Percentiles rank a stretch among this genome's conserved stretches.
phyloP scores from a whole-genome alignment of 2,888 invertebrate species.

The Thereva nobilitata region DNA sequence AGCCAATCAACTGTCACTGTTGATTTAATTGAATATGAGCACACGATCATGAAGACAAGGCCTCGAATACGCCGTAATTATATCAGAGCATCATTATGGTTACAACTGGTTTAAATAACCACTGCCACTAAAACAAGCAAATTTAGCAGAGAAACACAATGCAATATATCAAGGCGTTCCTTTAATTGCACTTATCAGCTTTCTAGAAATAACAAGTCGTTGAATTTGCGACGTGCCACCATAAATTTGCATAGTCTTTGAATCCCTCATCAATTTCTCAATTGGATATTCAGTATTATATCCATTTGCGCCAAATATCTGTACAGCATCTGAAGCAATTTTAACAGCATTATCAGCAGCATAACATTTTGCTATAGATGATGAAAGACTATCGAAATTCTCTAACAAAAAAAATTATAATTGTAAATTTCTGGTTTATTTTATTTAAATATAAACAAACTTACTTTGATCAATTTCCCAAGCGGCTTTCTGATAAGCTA shows the following conservation, averaged over 20 bases:
- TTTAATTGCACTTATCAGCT: constrained; percentile 57
- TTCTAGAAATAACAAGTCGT: constrained; percentile 80
- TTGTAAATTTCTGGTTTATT: background rate
- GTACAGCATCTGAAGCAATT: constrained; percentile 86
- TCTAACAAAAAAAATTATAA: constrained; percentile 38
- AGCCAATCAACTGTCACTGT: no score
- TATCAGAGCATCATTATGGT: no score
- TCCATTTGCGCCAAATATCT: constrained; percentile 90
- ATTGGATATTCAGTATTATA: constrained; percentile 94
- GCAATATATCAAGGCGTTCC: no score
- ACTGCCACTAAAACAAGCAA: no score
- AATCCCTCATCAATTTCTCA: constrained; percentile 94
- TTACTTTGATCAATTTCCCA: constrained; percentile 80
- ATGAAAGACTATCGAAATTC: constrained; percentile 68
- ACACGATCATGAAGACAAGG: no score
- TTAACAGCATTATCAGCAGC: constrained; percentile 88
- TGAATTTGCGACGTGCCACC: constrained; percentile 95
- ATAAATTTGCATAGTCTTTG: constrained; percentile 94
- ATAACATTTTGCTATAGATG: constrained; percentile 87
- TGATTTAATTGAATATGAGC: no score
- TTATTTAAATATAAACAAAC: constrained; percentile 44
- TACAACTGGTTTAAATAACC: no score
- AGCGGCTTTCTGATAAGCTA: constrained; percentile 80
- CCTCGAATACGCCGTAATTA: no score
- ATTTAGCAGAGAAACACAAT: no score